Evolutionary conservation across 1,140 invertebrate species (phyloP).

Genomic region (Solenopsis fugax): DNA sequence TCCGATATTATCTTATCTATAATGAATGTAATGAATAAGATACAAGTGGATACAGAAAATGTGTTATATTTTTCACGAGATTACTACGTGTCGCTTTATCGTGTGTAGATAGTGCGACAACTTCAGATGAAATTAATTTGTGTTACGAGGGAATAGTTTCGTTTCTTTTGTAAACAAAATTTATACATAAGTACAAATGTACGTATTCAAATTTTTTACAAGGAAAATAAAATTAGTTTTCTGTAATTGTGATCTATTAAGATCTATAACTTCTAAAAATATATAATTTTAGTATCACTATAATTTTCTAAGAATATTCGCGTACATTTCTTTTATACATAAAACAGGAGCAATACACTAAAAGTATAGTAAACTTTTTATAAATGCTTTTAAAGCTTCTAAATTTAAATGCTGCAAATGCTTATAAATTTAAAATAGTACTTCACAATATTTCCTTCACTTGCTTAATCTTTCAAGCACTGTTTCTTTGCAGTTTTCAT

Average conservation of each 20-base stretch:
- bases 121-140: neutral
- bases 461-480: neutral
- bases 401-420: neutral
- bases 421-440: conserved; percentile 9
- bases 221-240: neutral
- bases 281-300: neutral
- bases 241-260: neutral
- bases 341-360: neutral
- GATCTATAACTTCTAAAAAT: neutral
- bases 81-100: neutral
- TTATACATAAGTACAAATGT: neutral
- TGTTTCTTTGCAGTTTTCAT: neutral
- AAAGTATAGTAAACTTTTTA: neutral
- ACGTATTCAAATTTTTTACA: neutral
- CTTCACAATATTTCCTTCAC: neutral
- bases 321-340: neutral
- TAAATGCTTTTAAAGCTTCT: neutral
- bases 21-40: conserved; percentile 12
- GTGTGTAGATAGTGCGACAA: neutral
- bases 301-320: neutral
- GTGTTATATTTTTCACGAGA: neutral
- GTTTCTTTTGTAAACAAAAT: neutral
- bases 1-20: neutral
- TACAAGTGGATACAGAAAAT: neutral
- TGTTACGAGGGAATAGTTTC: neutral